Conservation (phyloP, 1,140 invertebrate genomes). For the Aphelenchoides avenae region DNA sequence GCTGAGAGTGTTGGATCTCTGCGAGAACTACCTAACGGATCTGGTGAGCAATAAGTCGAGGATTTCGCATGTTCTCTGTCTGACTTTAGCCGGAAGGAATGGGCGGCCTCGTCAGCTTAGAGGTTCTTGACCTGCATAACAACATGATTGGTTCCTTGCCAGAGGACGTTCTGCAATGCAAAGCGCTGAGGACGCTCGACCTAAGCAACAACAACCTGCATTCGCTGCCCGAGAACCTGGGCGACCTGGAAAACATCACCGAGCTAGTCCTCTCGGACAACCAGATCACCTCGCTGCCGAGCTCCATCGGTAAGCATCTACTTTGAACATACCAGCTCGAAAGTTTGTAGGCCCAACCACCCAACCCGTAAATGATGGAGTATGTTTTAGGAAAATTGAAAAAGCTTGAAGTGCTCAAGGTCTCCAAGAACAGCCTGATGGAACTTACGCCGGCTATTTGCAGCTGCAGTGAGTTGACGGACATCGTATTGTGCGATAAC, state of each 20-base stretch:
- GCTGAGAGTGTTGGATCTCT: conserved; percentile 86
- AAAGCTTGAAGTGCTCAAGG: conserved; percentile 69
- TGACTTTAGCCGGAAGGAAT: conserved; percentile 78
- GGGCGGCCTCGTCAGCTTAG: conserved; percentile 80
- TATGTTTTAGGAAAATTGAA: conserved; percentile 27
- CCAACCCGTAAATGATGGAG: too few relatives aligned
- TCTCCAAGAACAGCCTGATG: conserved; percentile 90
- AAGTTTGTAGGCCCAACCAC: too few relatives aligned
- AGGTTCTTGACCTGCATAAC: conserved; percentile 94
- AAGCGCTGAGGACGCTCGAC: conserved; percentile 68
- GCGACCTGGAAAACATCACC: conserved; percentile 80
- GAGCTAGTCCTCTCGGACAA: conserved; percentile 95
- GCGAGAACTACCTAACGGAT: conserved; percentile 94
- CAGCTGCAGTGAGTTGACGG: conserved; percentile 86
- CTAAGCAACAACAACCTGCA: conserved; percentile 86
- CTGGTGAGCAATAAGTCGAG: conserved; percentile 68
- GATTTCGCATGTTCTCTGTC: not conserved
- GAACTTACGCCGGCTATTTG: conserved; percentile 84
- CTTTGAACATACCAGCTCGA: too few relatives aligned
- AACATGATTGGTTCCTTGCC: conserved; percentile 87
- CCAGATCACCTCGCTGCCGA: conserved; percentile 82
- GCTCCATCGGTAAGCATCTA: conserved; percentile 72
- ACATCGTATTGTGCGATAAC: conserved; percentile 96
- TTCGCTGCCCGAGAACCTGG: conserved; percentile 82
- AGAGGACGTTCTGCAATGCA: conserved; percentile 78